These are phyloP conservation scores for Rhyzopertha dominica DNA, from an alignment of 1,140 invertebrate genomes.

Conservation along the genomic window DNA sequence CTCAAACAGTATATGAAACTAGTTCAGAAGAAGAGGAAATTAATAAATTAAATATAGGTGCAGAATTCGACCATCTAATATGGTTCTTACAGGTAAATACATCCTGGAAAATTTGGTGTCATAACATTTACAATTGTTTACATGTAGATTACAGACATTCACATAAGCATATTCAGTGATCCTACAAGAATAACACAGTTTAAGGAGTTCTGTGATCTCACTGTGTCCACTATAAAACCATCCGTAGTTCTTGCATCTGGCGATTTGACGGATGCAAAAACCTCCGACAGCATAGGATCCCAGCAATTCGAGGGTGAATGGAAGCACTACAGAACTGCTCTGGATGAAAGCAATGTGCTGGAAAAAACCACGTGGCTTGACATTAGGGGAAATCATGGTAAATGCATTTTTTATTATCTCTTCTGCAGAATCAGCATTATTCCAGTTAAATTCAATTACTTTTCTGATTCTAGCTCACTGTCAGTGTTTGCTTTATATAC, in stretches of 20 bases:
- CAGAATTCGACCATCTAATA: constrained; percentile 56
- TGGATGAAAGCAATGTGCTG: constrained; percentile 62
- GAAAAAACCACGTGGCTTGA: constrained; percentile 80
- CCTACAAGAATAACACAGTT: constrained; percentile 68
- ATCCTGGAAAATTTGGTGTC: constrained; percentile 8
- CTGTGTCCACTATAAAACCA: constrained; percentile 71
- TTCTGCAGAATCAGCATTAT: too few species aligned
- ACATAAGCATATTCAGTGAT: constrained; percentile 83
- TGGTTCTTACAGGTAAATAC: constrained; percentile 74
- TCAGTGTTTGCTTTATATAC: too few species aligned
- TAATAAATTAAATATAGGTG: constrained; percentile 43
- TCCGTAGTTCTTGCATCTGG: constrained; percentile 78
- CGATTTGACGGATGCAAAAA: constrained; percentile 88
- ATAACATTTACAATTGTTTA: constrained; percentile 11
- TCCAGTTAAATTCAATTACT: too few species aligned
- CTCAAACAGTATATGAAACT: constrained; percentile 36
- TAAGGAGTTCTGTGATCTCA: constrained; percentile 72
- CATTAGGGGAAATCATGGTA: constrained; percentile 93
- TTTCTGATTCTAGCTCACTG: too few species aligned
- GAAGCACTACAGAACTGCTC: constrained; percentile 69
- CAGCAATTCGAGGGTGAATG: constrained; percentile 81
- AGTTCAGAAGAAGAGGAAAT: constrained; percentile 21
- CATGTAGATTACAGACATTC: constrained; percentile 79
- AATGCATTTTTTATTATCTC: too few species aligned
- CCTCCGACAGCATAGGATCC: constrained; percentile 71